Evolutionary conservation across 2,888 invertebrate species (phyloP).

Genomic region (Thereva unica): DNA sequence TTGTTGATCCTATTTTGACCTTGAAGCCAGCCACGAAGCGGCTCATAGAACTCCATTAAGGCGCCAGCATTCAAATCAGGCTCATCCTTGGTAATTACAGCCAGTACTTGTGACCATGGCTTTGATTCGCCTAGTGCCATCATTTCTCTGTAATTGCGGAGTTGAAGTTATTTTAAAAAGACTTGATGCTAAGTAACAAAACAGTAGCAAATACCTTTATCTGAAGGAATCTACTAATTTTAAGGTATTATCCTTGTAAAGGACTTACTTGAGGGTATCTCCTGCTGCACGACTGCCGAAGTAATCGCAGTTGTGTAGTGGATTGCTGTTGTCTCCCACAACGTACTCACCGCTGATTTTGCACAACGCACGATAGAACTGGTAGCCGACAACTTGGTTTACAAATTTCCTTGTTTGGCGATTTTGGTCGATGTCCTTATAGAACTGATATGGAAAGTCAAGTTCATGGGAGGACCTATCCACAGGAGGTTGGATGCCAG

Average conservation of each 20-base stretch:
- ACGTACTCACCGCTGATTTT: constrained; percentile 67
- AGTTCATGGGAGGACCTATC: constrained; percentile 66
- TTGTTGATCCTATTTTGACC: constrained; percentile 60
- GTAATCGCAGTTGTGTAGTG: constrained; percentile 71
- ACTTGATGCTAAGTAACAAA: too few species aligned
- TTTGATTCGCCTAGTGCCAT: constrained; percentile 62
- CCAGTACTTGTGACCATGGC: constrained; percentile 69
- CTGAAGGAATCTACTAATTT: too few species aligned
- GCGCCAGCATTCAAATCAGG: constrained; percentile 60
- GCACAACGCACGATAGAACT: constrained; percentile 67
- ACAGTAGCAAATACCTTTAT: too few species aligned
- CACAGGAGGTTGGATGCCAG: constrained; percentile 67
- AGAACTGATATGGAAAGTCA: constrained; percentile 74
- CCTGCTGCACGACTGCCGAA: constrained; percentile 67
- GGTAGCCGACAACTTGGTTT: constrained; percentile 71
- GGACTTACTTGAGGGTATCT: constrained; percentile 52
- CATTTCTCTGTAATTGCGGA: constrained; percentile 56
- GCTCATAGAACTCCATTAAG: constrained; percentile 66
- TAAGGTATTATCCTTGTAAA: constrained; percentile 44
- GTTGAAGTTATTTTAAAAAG: too few species aligned
- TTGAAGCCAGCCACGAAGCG: constrained; percentile 63
- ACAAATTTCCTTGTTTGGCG: constrained; percentile 65
- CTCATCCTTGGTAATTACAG: constrained; percentile 44
- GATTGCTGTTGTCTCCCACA: constrained; percentile 60
- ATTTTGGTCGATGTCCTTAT: constrained; percentile 53